phyloP scores from a whole-genome alignment of 2,888 invertebrate genomes.

The Epsilonema sp. region DNA sequence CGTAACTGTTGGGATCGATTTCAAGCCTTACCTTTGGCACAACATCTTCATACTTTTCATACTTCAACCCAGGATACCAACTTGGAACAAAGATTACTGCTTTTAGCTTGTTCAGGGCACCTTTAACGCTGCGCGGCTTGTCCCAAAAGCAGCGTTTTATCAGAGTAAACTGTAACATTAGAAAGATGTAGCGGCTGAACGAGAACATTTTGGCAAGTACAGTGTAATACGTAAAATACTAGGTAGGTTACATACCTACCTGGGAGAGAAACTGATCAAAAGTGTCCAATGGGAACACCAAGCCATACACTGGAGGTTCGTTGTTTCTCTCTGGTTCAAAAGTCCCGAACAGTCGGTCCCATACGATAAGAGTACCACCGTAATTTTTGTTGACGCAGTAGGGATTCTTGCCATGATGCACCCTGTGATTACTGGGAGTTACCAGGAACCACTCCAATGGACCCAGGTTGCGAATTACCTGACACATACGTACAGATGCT shows the following conservation, averaged over 20 bases:
- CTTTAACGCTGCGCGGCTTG: slow-evolving; percentile 42
- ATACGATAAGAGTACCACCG: too few relatives aligned
- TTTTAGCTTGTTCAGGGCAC: slow-evolving; percentile 44
- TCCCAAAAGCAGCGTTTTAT: slow-evolving; percentile 43
- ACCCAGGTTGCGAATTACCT: neutral
- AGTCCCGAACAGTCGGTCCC: neutral
- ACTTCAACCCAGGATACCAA: slow-evolving; percentile 66
- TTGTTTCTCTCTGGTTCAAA: neutral
- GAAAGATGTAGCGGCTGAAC: too few relatives aligned
- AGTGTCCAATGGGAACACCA: neutral
- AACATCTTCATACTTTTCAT: too few relatives aligned
- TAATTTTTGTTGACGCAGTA: neutral
- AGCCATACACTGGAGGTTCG: neutral
- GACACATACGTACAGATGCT: too few relatives aligned
- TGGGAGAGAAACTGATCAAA: neutral
- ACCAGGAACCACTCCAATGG: neutral
- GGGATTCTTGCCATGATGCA: neutral
- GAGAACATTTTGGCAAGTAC: slow-evolving; percentile 58
- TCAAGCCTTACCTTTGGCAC: too few relatives aligned
- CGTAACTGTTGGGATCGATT: too few relatives aligned
- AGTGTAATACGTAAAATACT: slow-evolving; percentile 8
- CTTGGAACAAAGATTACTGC: slow-evolving; percentile 65
- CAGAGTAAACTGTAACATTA: too few relatives aligned
- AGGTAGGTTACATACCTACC: neutral
- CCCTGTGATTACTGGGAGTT: neutral